Percentiles rank a stretch among this genome's conserved stretches.
These are phyloP conservation scores for Caenorhabditis uteleia DNA, from an alignment of 2,888 invertebrate genomes.

Conservation along the genomic window DNA sequence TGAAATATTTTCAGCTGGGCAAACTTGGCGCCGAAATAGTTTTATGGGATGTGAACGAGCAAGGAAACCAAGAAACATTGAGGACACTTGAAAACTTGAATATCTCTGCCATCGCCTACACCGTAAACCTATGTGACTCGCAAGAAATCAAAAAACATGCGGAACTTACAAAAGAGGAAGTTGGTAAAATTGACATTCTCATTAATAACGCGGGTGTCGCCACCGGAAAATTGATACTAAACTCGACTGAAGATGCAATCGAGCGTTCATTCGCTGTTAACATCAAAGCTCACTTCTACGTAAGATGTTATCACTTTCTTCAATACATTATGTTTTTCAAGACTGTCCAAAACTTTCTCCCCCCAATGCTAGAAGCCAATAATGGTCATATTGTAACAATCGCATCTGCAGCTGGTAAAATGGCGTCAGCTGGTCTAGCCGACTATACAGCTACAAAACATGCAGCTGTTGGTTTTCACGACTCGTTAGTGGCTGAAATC, in stretches of 20 bases:
- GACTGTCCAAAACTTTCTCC: slow-evolving; percentile 78
- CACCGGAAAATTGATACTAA: slow-evolving; percentile 63
- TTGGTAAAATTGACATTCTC: slow-evolving; percentile 83
- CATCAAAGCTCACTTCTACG: slow-evolving; percentile 89
- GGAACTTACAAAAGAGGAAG: slow-evolving; percentile 73
- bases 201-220: slow-evolving; percentile 93
- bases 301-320: slow-evolving; percentile 70
- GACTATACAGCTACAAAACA: slow-evolving; percentile 76
- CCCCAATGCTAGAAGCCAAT: slow-evolving; percentile 84
- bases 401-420: slow-evolving; percentile 83
- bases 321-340: slow-evolving; percentile 5
- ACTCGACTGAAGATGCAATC: slow-evolving; percentile 84
- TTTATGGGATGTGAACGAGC: slow-evolving; percentile 86
- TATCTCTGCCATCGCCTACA: slow-evolving; percentile 78
- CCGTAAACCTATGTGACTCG: slow-evolving; percentile 82
- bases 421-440: slow-evolving; percentile 75
- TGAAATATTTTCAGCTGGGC: slow-evolving; percentile 54
- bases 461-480: slow-evolving; percentile 77
- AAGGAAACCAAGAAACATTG: slow-evolving; percentile 82
- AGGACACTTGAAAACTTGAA: slow-evolving; percentile 74
- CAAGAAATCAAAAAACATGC: slow-evolving; percentile 79
- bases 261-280: slow-evolving; percentile 89
- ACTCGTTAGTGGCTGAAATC: slow-evolving; percentile 78
- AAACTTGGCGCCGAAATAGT: slow-evolving; percentile 77
- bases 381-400: slow-evolving; percentile 91